Evolutionary conservation across 2,888 invertebrate genomes (phyloP), one percentile per base, ranked within the genome.

Genomic region (Meandrusa payeni): DNA sequence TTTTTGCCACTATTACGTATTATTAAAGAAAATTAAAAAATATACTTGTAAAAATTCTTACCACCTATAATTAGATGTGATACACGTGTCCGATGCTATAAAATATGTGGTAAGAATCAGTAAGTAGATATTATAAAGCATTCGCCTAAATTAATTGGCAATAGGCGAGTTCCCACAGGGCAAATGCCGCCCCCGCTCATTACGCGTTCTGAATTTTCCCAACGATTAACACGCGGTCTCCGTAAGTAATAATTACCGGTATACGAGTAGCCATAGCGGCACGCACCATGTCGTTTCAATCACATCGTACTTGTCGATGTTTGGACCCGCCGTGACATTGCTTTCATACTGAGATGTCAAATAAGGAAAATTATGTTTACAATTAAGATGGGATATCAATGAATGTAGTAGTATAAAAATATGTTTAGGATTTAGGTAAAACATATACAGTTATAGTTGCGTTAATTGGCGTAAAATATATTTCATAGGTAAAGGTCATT

Each of bases 111-210:
- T 66, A 59, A 59, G 69, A 76, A 69, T 72, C 61, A 64, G 54
- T 52, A 44, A 49, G 49, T 54, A 47, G 65, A 65, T 70, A 66
- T 82, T 82, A 86, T 80, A 76, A 76, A 80, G 78, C 72, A 81
- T 76, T 81, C 80, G 79, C 83, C 81, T 79, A 78, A 78, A 78
- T 76, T 82, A 83, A 86, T 86, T 85, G 82, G 83, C 86, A 83
- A 81, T 76, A 66, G 69, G 86, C 67, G 69, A 61, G 80, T 85
- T 86, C 86, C 83, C 86, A 85, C 80, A 72, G 72, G 76, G 68
- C 75, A 66, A 74, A 76, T 76, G 76, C 73, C 79, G 77, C 81
- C 85, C 83, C 75, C 77, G 62, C 59, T 68, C 59, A 61, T 75
- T 74, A 70, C 58, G 57, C 46, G 57, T 57, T 63, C 69, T 68